phyloP scores from a whole-genome alignment of 30 jellyfish, hydroid and myxozoan genomes.

The Chrysaora quinquecirrha region DNA sequence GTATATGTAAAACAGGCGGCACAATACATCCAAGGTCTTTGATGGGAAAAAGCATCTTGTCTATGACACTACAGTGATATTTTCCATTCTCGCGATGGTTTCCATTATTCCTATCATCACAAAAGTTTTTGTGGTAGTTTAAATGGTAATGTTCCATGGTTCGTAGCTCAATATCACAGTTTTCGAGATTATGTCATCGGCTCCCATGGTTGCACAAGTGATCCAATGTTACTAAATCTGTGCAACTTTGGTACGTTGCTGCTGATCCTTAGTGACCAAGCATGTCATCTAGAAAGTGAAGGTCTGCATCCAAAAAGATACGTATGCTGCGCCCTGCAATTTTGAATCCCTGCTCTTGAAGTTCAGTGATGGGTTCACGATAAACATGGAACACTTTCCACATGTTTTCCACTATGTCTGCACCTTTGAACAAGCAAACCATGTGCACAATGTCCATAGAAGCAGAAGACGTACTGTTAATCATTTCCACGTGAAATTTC shows the following conservation, averaged over 20 bases:
- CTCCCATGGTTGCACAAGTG: conserved; percentile 29
- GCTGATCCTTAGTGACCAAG: conserved; percentile 56
- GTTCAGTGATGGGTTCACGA: conserved; percentile 3
- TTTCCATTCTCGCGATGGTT: conserved; percentile 28
- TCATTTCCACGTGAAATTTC: conserved; percentile 47
- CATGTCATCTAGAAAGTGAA: conserved; percentile 42
- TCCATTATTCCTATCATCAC: conserved; percentile 50
- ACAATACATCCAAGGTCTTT: conserved; percentile 33
- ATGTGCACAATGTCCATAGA: conserved; percentile 47
- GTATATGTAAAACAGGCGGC: conserved; percentile 39
- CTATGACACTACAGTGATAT: conserved; percentile 41
- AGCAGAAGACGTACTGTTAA: conserved; percentile 49
- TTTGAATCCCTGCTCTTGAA: conserved; percentile 42
- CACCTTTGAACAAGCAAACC: conserved; percentile 48
- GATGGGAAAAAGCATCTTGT: conserved; percentile 41
- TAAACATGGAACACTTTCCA: conserved; percentile 15
- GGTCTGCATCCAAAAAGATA: conserved; percentile 28
- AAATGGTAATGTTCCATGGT: conserved; percentile 34
- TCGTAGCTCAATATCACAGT: conserved; percentile 14
- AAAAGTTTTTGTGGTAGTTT: conserved; percentile 30
- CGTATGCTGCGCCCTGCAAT: conserved; percentile 15
- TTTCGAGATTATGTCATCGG: conserved; percentile 19
- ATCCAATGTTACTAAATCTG: conserved; percentile 19
- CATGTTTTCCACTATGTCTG: conserved; percentile 48
- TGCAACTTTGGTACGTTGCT: conserved; percentile 10